Base-by-base conservation (phyloP, 2,888 invertebrate species). In the Aporophyla lueneburgensis region DNA sequence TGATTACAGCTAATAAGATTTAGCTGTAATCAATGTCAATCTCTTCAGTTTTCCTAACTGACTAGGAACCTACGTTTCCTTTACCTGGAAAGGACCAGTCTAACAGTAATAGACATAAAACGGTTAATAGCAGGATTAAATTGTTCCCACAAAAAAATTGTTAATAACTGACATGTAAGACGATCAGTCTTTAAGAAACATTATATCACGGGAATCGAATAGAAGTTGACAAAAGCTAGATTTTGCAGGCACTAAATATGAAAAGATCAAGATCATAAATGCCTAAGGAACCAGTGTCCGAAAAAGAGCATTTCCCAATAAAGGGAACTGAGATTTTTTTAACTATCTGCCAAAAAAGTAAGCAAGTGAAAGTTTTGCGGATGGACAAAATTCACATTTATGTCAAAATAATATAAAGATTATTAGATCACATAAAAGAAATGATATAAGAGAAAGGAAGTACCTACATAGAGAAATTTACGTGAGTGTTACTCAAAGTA, bases 401-500 rank as follows among this genome's bases (percentile, higher is more conserved):
- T 10, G 3, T 51, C 24, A 74, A 33, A 10, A 62, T 61, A n/a
- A 67, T 24, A 19, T 63, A 27, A 51, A 71, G 14, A 53, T 59
- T 21, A 27, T 61, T 40, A 49, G 21, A 76, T 62, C 14, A 19
- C 4, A 54, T 56, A 51, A 49, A 84, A 46, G 33, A 65, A 61
- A 54, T 56, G 19, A 56, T 53, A 53, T 81, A 12, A 46, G 61
- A 67, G 67, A 75, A 63, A 80, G 46, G 53, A 82, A 69, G 43
- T 54, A 59, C 67, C 51, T 67, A 67, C 24, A 61, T 58, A 56
- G 67, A 71, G 24, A 51, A 68, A 74, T 79, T 46, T 69, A 56
- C 71, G 49, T 71, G 70, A 66, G 53, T 75, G 74, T 54, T 51
- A 66, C 72, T 73, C 72, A 73, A 80, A 83, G 78, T 70, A 66